A percentile compares a stretch with the other conserved stretches of the same genome.
Evolutionary conservation across 2,797 vertebrate genomes (phyloP).

Genomic region (Pagetopsis macropterus): DNA sequence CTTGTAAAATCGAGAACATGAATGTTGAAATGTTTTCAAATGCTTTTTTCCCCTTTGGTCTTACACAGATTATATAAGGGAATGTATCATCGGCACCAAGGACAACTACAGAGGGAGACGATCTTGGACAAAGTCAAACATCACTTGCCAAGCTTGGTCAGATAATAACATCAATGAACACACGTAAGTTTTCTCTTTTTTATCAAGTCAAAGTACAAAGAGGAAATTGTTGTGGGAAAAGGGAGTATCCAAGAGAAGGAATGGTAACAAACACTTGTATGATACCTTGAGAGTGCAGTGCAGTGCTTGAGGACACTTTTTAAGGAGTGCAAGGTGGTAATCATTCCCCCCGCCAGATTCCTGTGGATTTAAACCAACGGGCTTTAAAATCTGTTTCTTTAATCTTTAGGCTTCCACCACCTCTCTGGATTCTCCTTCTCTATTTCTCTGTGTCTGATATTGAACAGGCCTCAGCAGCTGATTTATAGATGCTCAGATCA

Average conservation of each 20-base stretch:
- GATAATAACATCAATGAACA: constrained; percentile 97
- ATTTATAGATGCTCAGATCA: constrained; percentile 74
- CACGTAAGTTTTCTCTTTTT: constrained; percentile 85
- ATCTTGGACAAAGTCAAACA: constrained; percentile 92
- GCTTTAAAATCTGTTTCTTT: constrained; percentile 52
- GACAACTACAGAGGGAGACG: constrained; percentile 92
- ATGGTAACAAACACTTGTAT: not conserved
- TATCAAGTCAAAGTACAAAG: not conserved
- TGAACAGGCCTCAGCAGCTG: constrained; percentile 69
- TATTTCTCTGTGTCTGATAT: constrained; percentile 68
- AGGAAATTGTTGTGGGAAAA: not conserved
- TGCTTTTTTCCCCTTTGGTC: constrained; percentile 32
- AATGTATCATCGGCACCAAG: constrained; percentile 92
- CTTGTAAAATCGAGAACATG: constrained; percentile 15
- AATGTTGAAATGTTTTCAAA: constrained; percentile 38
- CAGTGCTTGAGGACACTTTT: constrained; percentile 6
- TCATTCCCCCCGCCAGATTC: constrained; percentile 18
- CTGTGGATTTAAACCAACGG: constrained; percentile 50
- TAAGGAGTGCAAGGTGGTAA: constrained; percentile 28
- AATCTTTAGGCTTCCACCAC: constrained; percentile 50
- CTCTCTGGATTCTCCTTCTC: constrained; percentile 58
- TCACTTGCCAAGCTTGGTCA: constrained; percentile 94
- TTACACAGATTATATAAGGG: constrained; percentile 90
- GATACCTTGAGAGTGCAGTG: not conserved
- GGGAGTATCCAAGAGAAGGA: not conserved